Percentiles rank a stretch among this genome's conserved stretches.
Conservation (phyloP, 2,888 invertebrate genomes). For the Drosophila setosimentum region DNA sequence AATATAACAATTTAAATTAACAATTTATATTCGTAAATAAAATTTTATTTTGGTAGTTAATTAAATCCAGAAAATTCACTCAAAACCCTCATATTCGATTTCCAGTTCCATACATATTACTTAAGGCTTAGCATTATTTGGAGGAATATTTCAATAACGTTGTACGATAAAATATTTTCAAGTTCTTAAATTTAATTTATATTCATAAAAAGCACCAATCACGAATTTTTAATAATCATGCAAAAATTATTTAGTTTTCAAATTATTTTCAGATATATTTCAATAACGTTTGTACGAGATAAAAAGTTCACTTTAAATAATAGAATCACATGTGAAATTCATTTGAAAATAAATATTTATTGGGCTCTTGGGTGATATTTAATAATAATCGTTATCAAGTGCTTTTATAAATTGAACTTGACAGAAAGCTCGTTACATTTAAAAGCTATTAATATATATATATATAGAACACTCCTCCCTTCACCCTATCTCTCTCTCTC, state of each 20-base stretch:
- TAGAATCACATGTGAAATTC: background rate
- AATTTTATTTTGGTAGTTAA: too few relatives aligned
- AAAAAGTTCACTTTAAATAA: background rate
- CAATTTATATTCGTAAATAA: too few relatives aligned
- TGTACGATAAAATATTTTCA: background rate
- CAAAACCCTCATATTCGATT: background rate
- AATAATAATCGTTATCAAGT: slow-evolving; percentile 2
- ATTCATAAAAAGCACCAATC: too few relatives aligned
- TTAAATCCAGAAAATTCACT: too few relatives aligned
- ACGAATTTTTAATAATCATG: background rate
- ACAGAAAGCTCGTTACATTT: background rate
- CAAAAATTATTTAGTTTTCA: background rate
- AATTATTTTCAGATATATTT: background rate
- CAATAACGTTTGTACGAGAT: background rate
- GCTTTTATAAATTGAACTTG: slow-evolving; percentile 6
- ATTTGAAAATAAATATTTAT: background rate
- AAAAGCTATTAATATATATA: background rate
- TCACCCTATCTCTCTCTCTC: background rate
- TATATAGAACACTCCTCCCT: background rate
- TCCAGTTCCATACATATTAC: background rate
- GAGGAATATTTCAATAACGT: background rate
- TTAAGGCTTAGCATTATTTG: too few relatives aligned
- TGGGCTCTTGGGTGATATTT: background rate
- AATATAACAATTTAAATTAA: background rate
- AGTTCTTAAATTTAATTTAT: background rate